Base-by-base conservation (phyloP, 2,888 invertebrate species). In the Dyspetes luteomarginatus region DNA sequence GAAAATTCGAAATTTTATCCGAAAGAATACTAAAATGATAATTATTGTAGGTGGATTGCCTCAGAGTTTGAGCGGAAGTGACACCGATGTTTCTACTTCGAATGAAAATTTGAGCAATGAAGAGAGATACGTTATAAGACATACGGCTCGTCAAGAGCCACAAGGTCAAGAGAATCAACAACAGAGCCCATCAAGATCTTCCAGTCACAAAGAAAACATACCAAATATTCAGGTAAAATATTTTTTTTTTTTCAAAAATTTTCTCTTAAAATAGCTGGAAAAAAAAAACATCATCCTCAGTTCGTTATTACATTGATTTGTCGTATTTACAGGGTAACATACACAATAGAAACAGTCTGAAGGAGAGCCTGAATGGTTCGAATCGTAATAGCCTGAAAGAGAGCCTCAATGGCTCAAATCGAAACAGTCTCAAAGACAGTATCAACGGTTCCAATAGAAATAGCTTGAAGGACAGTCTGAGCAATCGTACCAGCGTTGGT, bases 21-120 rank as follows among this genome's bases (percentile, higher is more conserved):
- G n/a, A 22, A 15, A 52, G 43, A 60, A 36, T 36, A 45, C 12
- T 1, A n/a, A n/a, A n/a, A n/a, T n/a, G n/a, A n/a, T n/a, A n/a
- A n/a, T n/a, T n/a, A n/a, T 69, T 84, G 90, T 92, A 88, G 94
- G 93, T 89, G 94, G 94, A 84, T 95, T 95, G 89, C 94, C 94
- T 52, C 95, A 95, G 93, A 96, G 96, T 91, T 93, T 96, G 85
- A 96, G 97, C 86, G 97, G 97, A 43, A 97, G 97, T 91, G 97
- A 97, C 92, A 97, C 97, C 3, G 97, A 97, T 93, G 95, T 97
- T 76, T 97, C 97, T 12, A 97, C 97, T 2, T 97, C 97, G 15
- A 97, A 96, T 86, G 97, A 98, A 92, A 98, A 97, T 92, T 93
- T 98, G 83, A 97, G 97, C 41, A 94, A 96, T 87, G 97, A 97